These are phyloP conservation scores for Tiaroga cobitis DNA, from an alignment of 2,797 vertebrate species.

Conservation along the genomic window DNA sequence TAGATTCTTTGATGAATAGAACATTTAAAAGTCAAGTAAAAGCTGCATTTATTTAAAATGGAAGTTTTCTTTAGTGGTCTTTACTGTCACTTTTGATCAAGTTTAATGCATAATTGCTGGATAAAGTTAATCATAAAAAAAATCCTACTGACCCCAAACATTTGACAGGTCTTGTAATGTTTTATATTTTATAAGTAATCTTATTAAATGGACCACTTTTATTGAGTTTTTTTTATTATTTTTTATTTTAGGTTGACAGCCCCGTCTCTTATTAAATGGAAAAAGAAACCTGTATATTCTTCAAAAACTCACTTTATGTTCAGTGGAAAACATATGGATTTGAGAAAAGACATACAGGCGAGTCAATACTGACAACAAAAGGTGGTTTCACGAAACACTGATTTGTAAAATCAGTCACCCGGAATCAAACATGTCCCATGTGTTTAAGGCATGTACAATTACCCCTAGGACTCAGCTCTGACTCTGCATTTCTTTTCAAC, in stretches of 20 bases:
- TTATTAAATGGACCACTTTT: neutral
- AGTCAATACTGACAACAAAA: neutral
- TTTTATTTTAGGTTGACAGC: neutral
- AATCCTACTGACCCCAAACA: neutral
- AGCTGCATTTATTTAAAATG: neutral
- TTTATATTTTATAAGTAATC: neutral
- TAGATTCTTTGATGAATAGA: neutral
- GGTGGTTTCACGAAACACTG: neutral
- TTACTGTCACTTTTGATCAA: neutral
- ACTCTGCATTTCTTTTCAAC: neutral
- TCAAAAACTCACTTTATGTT: neutral
- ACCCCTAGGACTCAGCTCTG: neutral
- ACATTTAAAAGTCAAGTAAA: neutral
- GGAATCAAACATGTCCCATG: neutral
- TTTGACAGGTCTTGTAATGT: neutral
- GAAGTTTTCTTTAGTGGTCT: neutral
- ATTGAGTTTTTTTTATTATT: neutral
- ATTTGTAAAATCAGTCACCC: neutral
- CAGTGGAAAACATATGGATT: neutral
- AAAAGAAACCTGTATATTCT: neutral
- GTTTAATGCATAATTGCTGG: neutral
- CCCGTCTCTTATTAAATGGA: neutral
- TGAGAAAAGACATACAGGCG: neutral
- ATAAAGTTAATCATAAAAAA: neutral
- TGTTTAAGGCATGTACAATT: neutral